phyloP scores from a whole-genome alignment of 2,888 invertebrate species.

The Netelia inedita region DNA sequence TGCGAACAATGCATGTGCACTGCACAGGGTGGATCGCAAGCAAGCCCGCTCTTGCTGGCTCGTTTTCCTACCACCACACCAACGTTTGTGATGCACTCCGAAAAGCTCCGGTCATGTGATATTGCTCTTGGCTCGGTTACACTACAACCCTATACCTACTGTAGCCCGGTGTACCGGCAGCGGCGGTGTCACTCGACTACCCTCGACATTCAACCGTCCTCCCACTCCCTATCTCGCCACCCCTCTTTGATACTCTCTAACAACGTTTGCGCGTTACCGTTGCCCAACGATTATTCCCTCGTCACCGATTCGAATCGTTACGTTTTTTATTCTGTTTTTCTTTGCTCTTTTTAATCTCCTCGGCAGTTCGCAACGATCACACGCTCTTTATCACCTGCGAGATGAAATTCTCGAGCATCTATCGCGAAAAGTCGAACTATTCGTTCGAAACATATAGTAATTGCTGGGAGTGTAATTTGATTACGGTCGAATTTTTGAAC shows the following conservation, averaged over 20 bases:
- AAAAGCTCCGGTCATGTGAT: conserved; percentile 63
- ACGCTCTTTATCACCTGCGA: conserved; percentile 25
- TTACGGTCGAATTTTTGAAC: too few relatives aligned
- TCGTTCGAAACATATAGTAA: background rate
- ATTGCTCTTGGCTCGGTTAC: conserved; percentile 66
- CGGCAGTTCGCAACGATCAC: background rate
- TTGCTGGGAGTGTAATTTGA: too few relatives aligned
- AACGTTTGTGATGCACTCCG: conserved; percentile 65
- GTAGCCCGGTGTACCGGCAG: background rate
- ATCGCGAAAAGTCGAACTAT: background rate
- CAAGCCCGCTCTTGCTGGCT: conserved; percentile 43
- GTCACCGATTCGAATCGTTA: conserved; percentile 49
- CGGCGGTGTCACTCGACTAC: conserved; percentile 47
- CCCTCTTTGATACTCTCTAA: conserved; percentile 33
- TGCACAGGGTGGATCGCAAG: conserved; percentile 1
- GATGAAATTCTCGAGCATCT: conserved; percentile 30
- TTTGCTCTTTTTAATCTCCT: background rate
- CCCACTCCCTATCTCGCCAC: background rate
- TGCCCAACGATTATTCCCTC: conserved; percentile 57
- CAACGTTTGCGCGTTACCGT: conserved; percentile 56
- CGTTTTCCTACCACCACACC: conserved; percentile 16
- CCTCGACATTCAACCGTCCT: conserved; percentile 10
- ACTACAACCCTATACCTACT: conserved; percentile 24
- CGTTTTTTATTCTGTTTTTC: background rate
- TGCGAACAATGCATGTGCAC: conserved; percentile 46